These are phyloP conservation scores for Caenorhabditis becei DNA, from an alignment of 2,888 invertebrate species.

Conservation along the genomic window DNA sequence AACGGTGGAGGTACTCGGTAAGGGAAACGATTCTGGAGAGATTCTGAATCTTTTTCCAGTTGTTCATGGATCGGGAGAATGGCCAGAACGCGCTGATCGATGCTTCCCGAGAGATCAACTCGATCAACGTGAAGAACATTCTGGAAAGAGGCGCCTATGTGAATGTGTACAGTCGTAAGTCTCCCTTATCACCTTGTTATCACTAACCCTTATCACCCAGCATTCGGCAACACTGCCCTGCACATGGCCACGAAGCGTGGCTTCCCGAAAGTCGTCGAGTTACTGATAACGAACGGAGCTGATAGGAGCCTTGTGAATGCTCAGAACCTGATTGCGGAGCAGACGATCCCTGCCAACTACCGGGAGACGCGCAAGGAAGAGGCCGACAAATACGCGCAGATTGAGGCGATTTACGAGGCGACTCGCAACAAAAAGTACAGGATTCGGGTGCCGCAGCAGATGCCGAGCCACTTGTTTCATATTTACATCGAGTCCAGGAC, in stretches of 20 bases:
- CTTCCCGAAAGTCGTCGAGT: constrained; percentile 1
- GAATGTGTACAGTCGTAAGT: constrained; percentile 23
- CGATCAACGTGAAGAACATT: background rate
- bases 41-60: no score
- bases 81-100: constrained; percentile 23
- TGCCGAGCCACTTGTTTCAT: background rate
- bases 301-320: constrained; percentile 22
- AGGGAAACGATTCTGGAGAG: background rate
- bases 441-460: constrained; percentile 1
- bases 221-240: constrained; percentile 27
- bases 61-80: constrained; percentile 12
- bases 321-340: constrained; percentile 13
- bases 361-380: background rate
- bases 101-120: constrained; percentile 23
- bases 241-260: background rate
- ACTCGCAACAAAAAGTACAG: constrained; percentile 13
- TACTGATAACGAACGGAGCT: constrained; percentile 21
- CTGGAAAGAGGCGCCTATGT: constrained; percentile 17
- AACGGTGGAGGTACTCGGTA: constrained; percentile 16
- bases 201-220: background rate
- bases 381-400: background rate
- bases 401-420: background rate
- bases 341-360: constrained; percentile 2
- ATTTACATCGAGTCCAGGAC: constrained; percentile 15
- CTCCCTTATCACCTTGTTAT: background rate